Percentiles rank a stretch among this genome's conserved stretches.
Conservation (phyloP, 2,888 invertebrate species). For the Alcis repandata region DNA sequence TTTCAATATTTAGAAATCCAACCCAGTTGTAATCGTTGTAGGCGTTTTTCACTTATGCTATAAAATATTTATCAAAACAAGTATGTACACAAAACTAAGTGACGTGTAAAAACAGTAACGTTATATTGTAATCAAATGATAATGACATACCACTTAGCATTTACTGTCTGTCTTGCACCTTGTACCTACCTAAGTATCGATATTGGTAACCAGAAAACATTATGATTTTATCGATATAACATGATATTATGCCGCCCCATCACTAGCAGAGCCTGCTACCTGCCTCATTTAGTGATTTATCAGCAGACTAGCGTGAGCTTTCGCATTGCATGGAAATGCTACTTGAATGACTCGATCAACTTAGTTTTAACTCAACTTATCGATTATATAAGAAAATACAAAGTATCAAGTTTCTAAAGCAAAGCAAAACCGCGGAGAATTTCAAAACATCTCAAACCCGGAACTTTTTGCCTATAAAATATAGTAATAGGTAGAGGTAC, state of each 20-base stretch:
- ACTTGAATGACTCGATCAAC: slow-evolving; percentile 60
- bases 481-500: no score
- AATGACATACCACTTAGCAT: neutral
- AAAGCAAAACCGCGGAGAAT: no score
- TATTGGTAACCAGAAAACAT: neutral
- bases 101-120: no score
- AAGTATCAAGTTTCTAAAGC: no score
- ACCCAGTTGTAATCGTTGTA: no score
- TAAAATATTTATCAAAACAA: no score
- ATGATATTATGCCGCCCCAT: slow-evolving; percentile 14
- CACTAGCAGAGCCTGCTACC: slow-evolving; percentile 52
- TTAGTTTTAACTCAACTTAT: no score
- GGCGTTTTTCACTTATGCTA: no score
- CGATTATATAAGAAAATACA: no score
- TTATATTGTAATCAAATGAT: no score
- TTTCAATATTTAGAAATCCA: no score
- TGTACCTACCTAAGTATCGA: neutral
- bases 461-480: neutral
- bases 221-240: neutral
- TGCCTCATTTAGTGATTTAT: slow-evolving; percentile 68
- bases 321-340: slow-evolving; percentile 65
- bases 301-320: slow-evolving; percentile 54
- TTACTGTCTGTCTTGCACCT: neutral
- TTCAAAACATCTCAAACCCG: neutral
- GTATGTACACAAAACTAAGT: no score